Base-by-base conservation (phyloP, 1,140 invertebrate genomes). In the Pseudoatta argentina region DNA sequence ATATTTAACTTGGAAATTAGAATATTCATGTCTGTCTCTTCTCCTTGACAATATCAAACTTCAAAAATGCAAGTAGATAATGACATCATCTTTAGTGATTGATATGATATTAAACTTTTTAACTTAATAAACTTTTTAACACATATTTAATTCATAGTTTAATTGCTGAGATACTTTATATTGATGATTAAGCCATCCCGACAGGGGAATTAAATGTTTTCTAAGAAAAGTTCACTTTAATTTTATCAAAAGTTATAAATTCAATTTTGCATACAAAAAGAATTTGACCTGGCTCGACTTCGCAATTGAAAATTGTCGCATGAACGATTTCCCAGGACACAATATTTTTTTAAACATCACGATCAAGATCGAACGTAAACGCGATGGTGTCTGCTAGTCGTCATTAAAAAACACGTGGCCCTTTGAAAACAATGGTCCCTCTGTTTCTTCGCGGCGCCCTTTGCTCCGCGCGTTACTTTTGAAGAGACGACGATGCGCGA, bases 371-470 rank as follows among this genome's bases (percentile, higher is more conserved):
- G 63, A 64, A 85, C 67, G 77, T 76, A 66, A 89, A 71, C 78
- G 59, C 75, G 85, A 64, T 79, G 44, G 87, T 81, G 86, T 92
- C 93, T 93, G 92, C 86, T 91, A 88, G 88, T 93, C 92, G 89
- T 93, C 92, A 92, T 88, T 89, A 87, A 89, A 87, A 89, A 90
- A 91, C 92, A 93, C 91, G 92, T 93, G 92, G 92, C 89, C 90
- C 86, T 69, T 81, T 79, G 69, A 87, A 91, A 91, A 93, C 91
- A 92, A 89, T 93, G 91, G 78, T 48, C 86, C 77, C 85, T 90
- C 92, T 93, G 92, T 93, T 92, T 82, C 83, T 85, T 39, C 83
- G 48, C 86, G 89, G 88, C 82, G 86, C 76, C 82, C 76, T 63
- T 76, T 86, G 75, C 88, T 88, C 83, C 81, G 75, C 89, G 77